Evolutionary conservation across 64 coral and sea anemone genomes (phyloP).

Genomic region (Montipora efflorescens): DNA sequence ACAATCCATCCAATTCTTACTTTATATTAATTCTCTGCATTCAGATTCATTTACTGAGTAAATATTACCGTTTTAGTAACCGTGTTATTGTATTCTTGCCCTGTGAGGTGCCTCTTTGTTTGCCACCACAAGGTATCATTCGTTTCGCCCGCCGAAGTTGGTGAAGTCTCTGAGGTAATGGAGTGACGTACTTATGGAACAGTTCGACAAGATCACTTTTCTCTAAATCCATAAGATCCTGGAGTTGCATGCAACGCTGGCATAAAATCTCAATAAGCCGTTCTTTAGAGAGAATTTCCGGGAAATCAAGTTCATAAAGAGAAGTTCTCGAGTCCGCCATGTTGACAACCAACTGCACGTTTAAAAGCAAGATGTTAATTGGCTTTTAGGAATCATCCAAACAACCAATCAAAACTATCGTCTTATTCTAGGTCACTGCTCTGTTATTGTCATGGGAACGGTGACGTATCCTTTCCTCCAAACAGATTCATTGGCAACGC

Average conservation of each 20-base stretch:
- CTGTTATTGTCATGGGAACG: constrained; percentile 80
- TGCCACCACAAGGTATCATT: constrained; percentile 14
- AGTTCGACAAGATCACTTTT: constrained; percentile 74
- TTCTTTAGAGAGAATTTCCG: constrained; percentile 83
- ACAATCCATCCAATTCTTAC: background rate
- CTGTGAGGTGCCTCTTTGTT: background rate
- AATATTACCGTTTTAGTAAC: constrained; percentile 16
- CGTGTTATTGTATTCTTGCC: constrained; percentile 3
- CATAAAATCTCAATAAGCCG: constrained; percentile 72
- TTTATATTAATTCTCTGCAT: too few relatives aligned
- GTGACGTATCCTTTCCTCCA: constrained; percentile 75
- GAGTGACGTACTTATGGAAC: constrained; percentile 81
- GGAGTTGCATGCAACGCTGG: constrained; percentile 61
- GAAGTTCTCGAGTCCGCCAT: constrained; percentile 64
- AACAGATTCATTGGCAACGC: constrained; percentile 96
- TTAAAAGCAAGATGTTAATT: constrained; percentile 63
- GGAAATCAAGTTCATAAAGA: constrained; percentile 64
- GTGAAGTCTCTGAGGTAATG: constrained; percentile 78
- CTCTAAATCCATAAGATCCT: constrained; percentile 74
- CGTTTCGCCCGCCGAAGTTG: constrained; percentile 81
- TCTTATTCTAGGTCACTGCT: background rate
- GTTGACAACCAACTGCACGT: background rate
- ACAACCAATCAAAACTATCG: constrained; percentile 62
- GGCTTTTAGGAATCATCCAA: background rate
- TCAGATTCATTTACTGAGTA: background rate